Base-by-base conservation (phyloP, 2,888 invertebrate genomes). In the Zhuqinia jingwanae region DNA sequence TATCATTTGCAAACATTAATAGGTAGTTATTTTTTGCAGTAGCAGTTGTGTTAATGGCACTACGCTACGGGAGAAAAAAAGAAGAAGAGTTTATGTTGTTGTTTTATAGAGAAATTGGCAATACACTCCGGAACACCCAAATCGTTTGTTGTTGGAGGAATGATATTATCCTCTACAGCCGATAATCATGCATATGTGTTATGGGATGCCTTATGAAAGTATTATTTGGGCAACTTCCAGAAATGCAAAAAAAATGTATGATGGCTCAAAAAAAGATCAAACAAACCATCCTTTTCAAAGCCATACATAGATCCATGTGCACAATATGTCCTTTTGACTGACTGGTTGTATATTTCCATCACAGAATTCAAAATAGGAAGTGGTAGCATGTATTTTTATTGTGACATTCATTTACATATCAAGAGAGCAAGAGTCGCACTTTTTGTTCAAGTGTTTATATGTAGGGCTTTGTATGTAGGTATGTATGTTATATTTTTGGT, bases 171-270 rank as follows among this genome's bases (percentile, higher is more conserved):
- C 17, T 30, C 15, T 42, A 60, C 15, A 60, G 22, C 20, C 11
- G 56, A 13, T n/a, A n/a, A 15, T 13, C 20, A 50, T 53, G 50
- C 20, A 36, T 45, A 68, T 42, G 6, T n/a, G n/a, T 8, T 17
- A 17, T 17, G 22, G 15, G 68, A 68, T 68, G 45, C 45, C 22
- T 20, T 45, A 3, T 22, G 45, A 60, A n/a, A 22, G n/a, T 30
- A 58, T 70, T 45, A 70, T 63, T 83, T 83, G 83, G 83, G 83
- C 27, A 76, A 83, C 63, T 83, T 83, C 83, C 83, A 83, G 83
- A 76, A 53, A 42, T 2, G 53, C 17, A 53, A 53, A n/a, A 53
- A 50, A n/a, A n/a, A n/a, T n/a, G n/a, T 15, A 13, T n/a, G 13
- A 50, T 50, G 50, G n/a, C 50, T 50, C 3, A 36, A 8, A 3